Evolutionary conservation across 2,797 vertebrate genomes (phyloP), one percentile per base, ranked within the genome.

Genomic region (Myripristis jacobus): DNA sequence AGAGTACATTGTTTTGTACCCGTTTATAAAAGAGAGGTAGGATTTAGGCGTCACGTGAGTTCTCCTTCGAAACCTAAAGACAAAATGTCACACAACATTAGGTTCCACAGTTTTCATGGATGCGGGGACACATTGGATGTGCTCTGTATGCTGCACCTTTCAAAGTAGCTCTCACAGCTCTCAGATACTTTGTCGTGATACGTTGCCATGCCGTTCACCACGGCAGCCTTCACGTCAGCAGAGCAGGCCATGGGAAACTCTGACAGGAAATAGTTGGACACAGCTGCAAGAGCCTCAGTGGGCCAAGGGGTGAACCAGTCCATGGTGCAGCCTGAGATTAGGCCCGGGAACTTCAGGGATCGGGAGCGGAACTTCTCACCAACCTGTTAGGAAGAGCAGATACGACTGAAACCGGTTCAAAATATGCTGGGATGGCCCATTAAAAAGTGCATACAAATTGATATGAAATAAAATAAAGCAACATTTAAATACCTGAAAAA

Each of bases 221-320:
- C 89, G 59, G 95, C 90, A 7, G 63, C 90, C 86, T 95, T 97
- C 22, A 90, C 94, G 41, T 93, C 90, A 57, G 80, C 9, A 18
- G 91, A 92, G 66, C 96, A 96, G 75, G 95, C 93, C 75, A 97
- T 92, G 4, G 88, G 88, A 85, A 94, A 96, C 9, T 93, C 92
- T 5, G 94, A 95, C 13, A 97, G 89, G 79, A 96, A 96, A 80
- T 96, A 92, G 21, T 94, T 89, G 19, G 96, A 96, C 70, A 97
- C 95, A 70, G 95, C 95, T 70, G 95, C 87, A 51, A 97, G 80
- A 38, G 96, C 96, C 59, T 96, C 95, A 75, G 88, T 96, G 0
- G 96, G 96, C 96, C 96, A 97, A 1, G 66, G 87, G 46, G 94
- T 96, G 85, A 96, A 97, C 96, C 96, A 97, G 84, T 96, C 95